These are phyloP conservation scores for Drosophila azteca DNA, from an alignment of 1,140 invertebrate species.

Conservation along the genomic window DNA sequence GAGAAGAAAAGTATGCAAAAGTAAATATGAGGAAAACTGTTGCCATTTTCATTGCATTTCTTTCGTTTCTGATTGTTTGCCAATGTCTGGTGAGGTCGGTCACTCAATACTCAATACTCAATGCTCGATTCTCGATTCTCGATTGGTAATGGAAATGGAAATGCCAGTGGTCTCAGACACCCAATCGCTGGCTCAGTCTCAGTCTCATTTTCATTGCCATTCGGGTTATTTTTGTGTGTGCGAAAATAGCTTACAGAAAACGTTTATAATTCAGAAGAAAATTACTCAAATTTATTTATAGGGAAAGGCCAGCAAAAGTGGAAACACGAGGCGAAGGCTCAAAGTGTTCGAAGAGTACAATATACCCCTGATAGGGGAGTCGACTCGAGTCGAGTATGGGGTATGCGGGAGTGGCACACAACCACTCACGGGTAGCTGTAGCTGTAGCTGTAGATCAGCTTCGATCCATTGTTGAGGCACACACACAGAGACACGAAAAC, in stretches of 20 bases:
- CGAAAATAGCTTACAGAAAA: neutral
- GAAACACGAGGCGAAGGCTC: neutral
- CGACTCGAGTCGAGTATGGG: too few species aligned
- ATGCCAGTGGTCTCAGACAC: neutral
- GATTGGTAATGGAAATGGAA: conserved; percentile 17
- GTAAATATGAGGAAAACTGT: conserved; percentile 73
- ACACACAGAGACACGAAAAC: conserved; percentile 52
- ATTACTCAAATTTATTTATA: conserved; percentile 13
- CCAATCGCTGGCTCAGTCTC: too few species aligned
- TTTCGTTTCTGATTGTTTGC: conserved; percentile 51
- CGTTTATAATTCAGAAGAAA: neutral
- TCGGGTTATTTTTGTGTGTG: too few species aligned
- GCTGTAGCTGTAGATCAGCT: conserved; percentile 64
- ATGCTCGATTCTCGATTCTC: conserved; percentile 29
- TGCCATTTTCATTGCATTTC: conserved; percentile 30
- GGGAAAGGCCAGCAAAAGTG: neutral
- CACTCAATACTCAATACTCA: conserved; percentile 40
- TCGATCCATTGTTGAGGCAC: conserved; percentile 56
- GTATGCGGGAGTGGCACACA: conserved; percentile 50
- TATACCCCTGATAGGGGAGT: too few species aligned
- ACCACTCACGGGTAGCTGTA: conserved; percentile 70
- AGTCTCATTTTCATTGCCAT: conserved; percentile 14
- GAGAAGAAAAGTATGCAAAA: conserved; percentile 58
- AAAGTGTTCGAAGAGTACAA: neutral
- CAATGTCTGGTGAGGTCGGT: conserved; percentile 60